A percentile compares a stretch with the other conserved stretches of the same genome.
These are phyloP conservation scores for Pseudocheirus occidentalis DNA, from an alignment of 2,797 vertebrate species.

Conservation along the genomic window DNA sequence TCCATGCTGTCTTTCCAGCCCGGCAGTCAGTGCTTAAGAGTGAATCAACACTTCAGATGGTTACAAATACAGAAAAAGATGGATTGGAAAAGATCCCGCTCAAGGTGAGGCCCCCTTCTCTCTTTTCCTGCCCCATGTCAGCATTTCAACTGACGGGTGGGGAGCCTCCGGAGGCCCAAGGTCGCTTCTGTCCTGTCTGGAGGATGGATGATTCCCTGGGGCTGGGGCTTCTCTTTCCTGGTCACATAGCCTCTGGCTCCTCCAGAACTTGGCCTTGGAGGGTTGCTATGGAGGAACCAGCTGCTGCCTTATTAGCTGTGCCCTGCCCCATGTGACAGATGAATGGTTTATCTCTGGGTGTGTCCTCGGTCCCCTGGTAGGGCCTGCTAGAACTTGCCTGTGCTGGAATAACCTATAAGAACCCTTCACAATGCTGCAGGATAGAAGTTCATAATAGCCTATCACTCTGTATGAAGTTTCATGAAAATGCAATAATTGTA, in stretches of 20 bases:
- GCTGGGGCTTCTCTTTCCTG: neutral
- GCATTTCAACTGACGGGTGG: neutral
- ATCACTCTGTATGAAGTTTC: neutral
- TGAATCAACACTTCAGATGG: neutral
- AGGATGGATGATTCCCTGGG: neutral
- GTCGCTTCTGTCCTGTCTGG: neutral
- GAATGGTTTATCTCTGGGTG: neutral
- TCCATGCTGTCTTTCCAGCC: neutral
- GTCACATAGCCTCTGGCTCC: neutral
- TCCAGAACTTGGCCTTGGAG: neutral
- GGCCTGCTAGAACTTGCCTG: neutral
- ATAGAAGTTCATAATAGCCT: neutral
- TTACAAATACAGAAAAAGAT: neutral
- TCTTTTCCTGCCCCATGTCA: too few species aligned
- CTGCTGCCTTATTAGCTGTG: neutral
- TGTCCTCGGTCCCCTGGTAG: neutral
- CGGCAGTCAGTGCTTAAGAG: neutral
- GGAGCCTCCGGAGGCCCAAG: neutral
- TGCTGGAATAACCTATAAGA: neutral
- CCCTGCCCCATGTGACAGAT: neutral
- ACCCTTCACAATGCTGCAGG: neutral
- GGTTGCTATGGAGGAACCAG: neutral
- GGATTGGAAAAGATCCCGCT: neutral
- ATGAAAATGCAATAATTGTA: neutral
- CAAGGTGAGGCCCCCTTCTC: neutral